Base-by-base conservation (phyloP, 2,113 vertebrate genomes). In the Scartelaos histophorus region DNA sequence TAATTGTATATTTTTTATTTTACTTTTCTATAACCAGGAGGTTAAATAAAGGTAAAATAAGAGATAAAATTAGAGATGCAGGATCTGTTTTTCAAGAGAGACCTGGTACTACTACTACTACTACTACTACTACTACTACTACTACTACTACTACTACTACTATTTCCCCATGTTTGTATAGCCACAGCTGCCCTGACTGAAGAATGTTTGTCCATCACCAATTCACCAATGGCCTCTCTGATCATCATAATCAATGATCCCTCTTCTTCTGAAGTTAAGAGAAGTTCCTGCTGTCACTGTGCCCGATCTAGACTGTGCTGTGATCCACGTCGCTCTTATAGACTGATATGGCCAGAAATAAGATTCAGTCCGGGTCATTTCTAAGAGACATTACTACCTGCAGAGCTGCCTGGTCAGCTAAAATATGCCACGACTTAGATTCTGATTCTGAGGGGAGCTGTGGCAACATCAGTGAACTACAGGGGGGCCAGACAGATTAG, bases 371-470 rank as follows among this genome's bases (percentile, higher is more conserved):
- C 38, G 73, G 86, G 82, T 78, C 85, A 78, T 82, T 80, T 71
- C 78, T 72, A 54, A 74, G 84, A 78, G 75, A 2, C 53, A 90
- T 91, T 85, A 88, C 80, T 92, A 90, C 88, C 89, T 85, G 85
- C 73, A 60, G 57, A 68, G 83, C 72, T 79, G 75, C 80, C 77
- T 49, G 82, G 84, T 68, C 74, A 53, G 67, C 79, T 82, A 81
- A 87, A 85, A 58, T 75, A 43, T 43, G 58, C 81, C 79, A 54
- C 3, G 53, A 62, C 34, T 17, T 34, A n/a, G n/a, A n/a, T 1
- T 61, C 25, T 58, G 71, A 81, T 89, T 80, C 56, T 3, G 66
- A 75, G 78, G 84, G 68, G 74, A 73, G 65, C 65, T 86, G 69
- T 86, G 86, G 89, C 87, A 86, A 75, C 70, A 79, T 82, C 66